Conservation (phyloP, 2,113 vertebrate species). For the Charina bottae region DNA sequence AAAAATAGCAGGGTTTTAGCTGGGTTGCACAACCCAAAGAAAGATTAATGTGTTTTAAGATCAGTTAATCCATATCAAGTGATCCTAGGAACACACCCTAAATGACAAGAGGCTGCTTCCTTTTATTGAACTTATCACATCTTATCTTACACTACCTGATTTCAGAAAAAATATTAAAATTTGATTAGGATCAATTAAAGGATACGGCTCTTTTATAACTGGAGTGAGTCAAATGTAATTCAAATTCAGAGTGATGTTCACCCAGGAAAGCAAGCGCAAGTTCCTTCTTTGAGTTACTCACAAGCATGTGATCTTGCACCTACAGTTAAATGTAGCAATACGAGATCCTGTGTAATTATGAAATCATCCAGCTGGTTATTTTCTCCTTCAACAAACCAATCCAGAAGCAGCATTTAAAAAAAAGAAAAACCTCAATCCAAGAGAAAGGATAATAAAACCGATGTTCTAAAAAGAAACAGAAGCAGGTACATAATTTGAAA, state of each 20-base stretch:
- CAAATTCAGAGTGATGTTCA: background rate
- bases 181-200: background rate
- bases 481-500: background rate
- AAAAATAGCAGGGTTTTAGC: background rate
- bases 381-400: constrained; percentile 31
- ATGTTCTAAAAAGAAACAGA: background rate
- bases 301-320: constrained; percentile 58
- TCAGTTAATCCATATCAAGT: constrained; percentile 14
- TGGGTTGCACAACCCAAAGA: background rate
- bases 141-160: background rate
- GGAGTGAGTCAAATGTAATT: constrained; percentile 12
- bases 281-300: constrained; percentile 62
- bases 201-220: constrained; percentile 5
- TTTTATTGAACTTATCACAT: constrained; percentile 35
- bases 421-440: constrained; percentile 14
- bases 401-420: constrained; percentile 45
- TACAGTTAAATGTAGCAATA: constrained; percentile 56
- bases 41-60: constrained; percentile 4
- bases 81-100: constrained; percentile 15
- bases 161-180: background rate
- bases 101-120: constrained; percentile 36
- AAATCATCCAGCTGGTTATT: constrained; percentile 19
- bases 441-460: background rate
- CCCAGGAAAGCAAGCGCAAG: constrained; percentile 44
- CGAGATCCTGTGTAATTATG: constrained; percentile 34